Evolutionary conservation across 2,113 vertebrate species (phyloP).

Genomic region (Ochotona curzoniae): DNA sequence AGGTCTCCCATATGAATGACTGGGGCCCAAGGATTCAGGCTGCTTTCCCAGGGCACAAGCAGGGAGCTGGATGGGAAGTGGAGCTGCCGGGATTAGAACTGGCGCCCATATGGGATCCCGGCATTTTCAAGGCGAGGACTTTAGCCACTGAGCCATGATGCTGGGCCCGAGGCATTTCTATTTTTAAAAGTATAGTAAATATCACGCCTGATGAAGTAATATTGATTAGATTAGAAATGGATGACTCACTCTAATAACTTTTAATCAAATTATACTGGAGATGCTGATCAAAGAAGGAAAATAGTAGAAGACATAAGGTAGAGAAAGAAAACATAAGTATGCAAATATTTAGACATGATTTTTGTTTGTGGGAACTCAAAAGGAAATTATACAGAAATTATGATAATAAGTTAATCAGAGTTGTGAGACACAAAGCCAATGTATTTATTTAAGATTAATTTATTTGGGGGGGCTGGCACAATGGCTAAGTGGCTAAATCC

Average conservation of each 20-base stretch:
- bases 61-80: too few relatives aligned
- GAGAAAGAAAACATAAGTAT: slow-evolving; percentile 38
- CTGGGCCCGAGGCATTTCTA: neutral
- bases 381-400: neutral
- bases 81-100: too few relatives aligned
- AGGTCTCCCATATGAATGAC: too few relatives aligned
- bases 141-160: too few relatives aligned
- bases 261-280: slow-evolving; percentile 53
- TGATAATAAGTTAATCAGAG: slow-evolving; percentile 14
- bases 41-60: too few relatives aligned
- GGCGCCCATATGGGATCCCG: too few relatives aligned
- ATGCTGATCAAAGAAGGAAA: slow-evolving; percentile 2
- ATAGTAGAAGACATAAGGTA: neutral
- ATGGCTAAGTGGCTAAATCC: neutral
- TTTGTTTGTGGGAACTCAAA: slow-evolving; percentile 3
- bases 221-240: neutral
- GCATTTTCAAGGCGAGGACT: too few relatives aligned
- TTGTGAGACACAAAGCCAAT: neutral
- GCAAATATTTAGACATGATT: slow-evolving; percentile 9
- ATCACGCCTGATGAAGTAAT: neutral
- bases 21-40: too few relatives aligned
- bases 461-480: neutral
- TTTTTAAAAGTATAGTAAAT: slow-evolving; percentile 2
- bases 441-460: neutral
- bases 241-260: slow-evolving; percentile 1